These are phyloP conservation scores for Nemoura dubitans DNA, from an alignment of 2,888 invertebrate genomes.

Conservation along the genomic window DNA sequence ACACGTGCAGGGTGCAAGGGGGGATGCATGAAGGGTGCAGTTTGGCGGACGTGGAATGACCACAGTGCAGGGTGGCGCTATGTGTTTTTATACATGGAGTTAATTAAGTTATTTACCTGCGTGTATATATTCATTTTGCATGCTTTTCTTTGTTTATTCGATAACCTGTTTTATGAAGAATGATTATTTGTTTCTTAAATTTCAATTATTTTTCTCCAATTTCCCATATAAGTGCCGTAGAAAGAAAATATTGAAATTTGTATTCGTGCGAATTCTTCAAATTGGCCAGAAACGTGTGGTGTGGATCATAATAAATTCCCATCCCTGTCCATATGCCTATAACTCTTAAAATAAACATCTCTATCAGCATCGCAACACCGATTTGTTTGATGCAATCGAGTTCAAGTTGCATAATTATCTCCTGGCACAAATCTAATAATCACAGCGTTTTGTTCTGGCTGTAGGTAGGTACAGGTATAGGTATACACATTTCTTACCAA, in stretches of 20 bases:
- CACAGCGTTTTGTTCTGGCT: not conserved
- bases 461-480: too few relatives aligned
- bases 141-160: too few relatives aligned
- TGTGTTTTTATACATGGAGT: too few relatives aligned
- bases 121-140: too few relatives aligned
- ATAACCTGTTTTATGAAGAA: too few relatives aligned
- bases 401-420: not conserved
- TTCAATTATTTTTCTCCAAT: not conserved
- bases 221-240: not conserved
- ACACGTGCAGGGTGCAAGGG: not conserved
- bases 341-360: not conserved
- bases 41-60: too few relatives aligned
- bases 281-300: not conserved
- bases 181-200: not conserved
- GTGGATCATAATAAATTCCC: not conserved
- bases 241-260: not conserved
- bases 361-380: not conserved
- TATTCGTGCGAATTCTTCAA: not conserved
- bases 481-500: not conserved
- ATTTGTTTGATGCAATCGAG: not conserved
- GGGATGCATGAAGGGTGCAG: too few relatives aligned
- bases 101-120: too few relatives aligned
- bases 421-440: not conserved
- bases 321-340: not conserved
- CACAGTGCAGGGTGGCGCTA: too few relatives aligned